Base-by-base conservation (phyloP, 2,113 vertebrate species). In the Oryzias celebensis region DNA sequence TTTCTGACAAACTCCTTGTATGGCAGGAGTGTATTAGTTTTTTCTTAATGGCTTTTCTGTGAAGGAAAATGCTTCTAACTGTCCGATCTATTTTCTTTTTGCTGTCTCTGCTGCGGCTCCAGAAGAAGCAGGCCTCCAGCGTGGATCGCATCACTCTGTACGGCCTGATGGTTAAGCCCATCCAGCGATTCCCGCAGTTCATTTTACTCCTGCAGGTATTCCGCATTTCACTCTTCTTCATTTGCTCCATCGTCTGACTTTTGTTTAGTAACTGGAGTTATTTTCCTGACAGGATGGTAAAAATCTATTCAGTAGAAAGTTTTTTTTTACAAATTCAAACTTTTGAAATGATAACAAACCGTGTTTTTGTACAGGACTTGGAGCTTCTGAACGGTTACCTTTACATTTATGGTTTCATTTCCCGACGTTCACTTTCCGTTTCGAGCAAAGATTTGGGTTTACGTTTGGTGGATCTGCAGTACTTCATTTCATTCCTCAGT, bases 151-250 rank as follows among this genome's bases (percentile, higher is more conserved):
- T 98, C 82, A 98, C 96, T 0, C 94, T 98, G 23, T 98, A 98
- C 0, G 96, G 96, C 56, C 85, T 98, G 63, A 98, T 99, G 96
- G 96, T 99, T 81, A 98, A 98, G 48, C 97, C 97, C 57, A 96
- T 99, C 80, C 97, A 99, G 63, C 89, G 96, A 44, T 99, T 99
- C 73, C 97, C 97, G 0, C 97, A 99, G 91, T 98, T 99, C 86
- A 99, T 99, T 52, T 91, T 99, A 4, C 94, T 99, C 14, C 89
- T 99, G 41, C 97, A 98, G 96, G 97, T 99, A 85, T 13, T 36
- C 43, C 31, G 1, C 4, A 3, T 23, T 14, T 16, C 36, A 4
- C 18, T 36, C 78, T 69, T 52, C 0, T 47, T 67, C 57, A 31
- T 62, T 4, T 10, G 18, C 68, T 44, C 23, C 42, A 41, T 43